Base-by-base conservation (phyloP, 2,797 vertebrate species). In the Melanotaenia trifasciata region DNA sequence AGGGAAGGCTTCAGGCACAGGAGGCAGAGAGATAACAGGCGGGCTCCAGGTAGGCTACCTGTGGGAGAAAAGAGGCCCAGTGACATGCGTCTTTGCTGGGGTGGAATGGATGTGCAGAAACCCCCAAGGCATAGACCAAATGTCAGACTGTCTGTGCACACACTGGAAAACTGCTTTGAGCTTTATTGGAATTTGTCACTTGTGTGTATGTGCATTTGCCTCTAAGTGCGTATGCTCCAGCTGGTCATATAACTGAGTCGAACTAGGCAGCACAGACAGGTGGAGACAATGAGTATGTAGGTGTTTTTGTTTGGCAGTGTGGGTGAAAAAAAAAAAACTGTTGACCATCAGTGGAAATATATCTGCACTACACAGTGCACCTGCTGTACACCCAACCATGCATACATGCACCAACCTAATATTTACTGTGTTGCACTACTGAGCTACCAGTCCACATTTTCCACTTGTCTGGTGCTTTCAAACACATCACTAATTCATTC, bases 61-160 rank as follows among this genome's bases (percentile, higher is more conserved):
- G 84, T 85, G 85, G 79, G 73, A 88, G 72, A 67, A 72, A 87
- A 38, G 57, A 76, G 74, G 74, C 83, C 82, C 72, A 65, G 77
- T 79, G 84, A 91, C 87, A 85, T 81, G 68, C 70, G 77, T 84
- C 77, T 82, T 81, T 90, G 82, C 81, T 87, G 78, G 77, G 85
- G 66, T 72, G 70, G 82, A 87, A 85, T 76, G 80, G 70, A 84
- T 87, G 72, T 38, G 59, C 60, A 36, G 59, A 73, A 66, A 57
- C 51, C 70, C 87, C 82, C 45, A 20, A 80, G 81, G 85, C 76
- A 75, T 45, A 24, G 76, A 82, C 80, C 88, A 91, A 91, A 92
- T 91, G 87, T 90, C 91, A 93, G 84, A 83, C 83, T 72, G 85
- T 87, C 85, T 89, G 81, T 84, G 72, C 69, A 71, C 72, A 85